A percentile compares a stretch with the other conserved stretches of the same genome.
These are phyloP conservation scores for Dicrurus megarhynchus DNA, from an alignment of 2,113 vertebrate species.

Conservation along the genomic window DNA sequence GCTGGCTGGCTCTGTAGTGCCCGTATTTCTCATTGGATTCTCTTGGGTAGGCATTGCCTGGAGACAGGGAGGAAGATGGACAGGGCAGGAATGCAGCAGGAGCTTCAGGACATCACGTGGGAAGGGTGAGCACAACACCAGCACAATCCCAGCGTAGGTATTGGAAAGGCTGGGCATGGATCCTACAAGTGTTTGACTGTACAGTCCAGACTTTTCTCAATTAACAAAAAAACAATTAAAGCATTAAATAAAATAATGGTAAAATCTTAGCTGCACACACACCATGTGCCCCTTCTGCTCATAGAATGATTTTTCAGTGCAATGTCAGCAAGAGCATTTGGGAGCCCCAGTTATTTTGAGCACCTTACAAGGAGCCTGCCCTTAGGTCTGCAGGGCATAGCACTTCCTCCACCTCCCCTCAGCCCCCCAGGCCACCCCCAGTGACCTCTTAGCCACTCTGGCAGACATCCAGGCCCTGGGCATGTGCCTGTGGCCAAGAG, in stretches of 20 bases:
- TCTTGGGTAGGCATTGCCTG: background rate
- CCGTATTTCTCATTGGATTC: background rate
- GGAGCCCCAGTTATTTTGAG: background rate
- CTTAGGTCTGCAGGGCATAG: background rate
- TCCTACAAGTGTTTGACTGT: accelerated
- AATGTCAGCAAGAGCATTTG: background rate
- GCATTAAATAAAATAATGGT: background rate
- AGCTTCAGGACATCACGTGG: accelerated
- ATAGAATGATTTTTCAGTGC: background rate
- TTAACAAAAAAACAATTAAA: background rate
- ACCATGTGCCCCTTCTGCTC: background rate
- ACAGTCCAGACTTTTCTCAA: background rate
- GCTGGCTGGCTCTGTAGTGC: background rate
- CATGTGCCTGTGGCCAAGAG: accelerated
- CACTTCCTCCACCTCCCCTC: background rate
- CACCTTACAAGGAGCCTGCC: background rate
- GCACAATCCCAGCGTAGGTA: accelerated
- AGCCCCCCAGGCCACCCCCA: accelerated
- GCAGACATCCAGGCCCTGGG: background rate
- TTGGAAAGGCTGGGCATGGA: background rate
- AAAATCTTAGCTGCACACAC: background rate
- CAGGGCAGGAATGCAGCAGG: background rate
- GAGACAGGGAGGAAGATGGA: background rate
- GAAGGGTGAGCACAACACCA: background rate
- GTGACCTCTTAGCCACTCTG: background rate